Percentiles rank a stretch among this genome's conserved stretches.
phyloP scores from a whole-genome alignment of 2,888 invertebrate species.

The Apotomis betuletana region DNA sequence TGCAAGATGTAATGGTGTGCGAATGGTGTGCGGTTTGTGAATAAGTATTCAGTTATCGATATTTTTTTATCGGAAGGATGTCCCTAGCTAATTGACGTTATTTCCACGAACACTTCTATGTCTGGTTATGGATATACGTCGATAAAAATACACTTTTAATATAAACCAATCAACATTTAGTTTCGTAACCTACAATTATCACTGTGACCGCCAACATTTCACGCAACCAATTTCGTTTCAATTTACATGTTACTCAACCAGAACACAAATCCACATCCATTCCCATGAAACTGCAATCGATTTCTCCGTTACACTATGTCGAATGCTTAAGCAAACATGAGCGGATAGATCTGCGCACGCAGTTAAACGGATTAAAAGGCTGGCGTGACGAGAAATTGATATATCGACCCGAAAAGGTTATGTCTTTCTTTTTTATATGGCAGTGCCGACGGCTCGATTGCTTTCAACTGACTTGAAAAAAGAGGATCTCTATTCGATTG shows the following conservation, averaged over 20 bases:
- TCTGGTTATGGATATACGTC: too few relatives aligned
- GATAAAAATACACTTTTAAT: too few relatives aligned
- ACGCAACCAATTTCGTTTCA: not conserved
- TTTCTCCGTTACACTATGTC: slow-evolving; percentile 74
- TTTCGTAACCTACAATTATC: not conserved
- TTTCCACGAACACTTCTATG: too few relatives aligned
- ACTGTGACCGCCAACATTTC: not conserved
- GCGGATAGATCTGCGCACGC: slow-evolving; percentile 52
- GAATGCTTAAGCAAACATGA: slow-evolving; percentile 78
- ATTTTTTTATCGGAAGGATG: too few relatives aligned
- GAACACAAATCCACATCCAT: slow-evolving; percentile 3
- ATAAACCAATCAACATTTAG: too few relatives aligned
- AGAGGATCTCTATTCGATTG: too few relatives aligned
- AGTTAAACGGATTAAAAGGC: slow-evolving; percentile 33
- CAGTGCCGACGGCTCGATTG: not conserved
- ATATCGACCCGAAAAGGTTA: slow-evolving; percentile 1
- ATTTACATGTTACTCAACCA: not conserved
- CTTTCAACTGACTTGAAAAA: too few relatives aligned
- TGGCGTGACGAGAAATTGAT: slow-evolving; percentile 18
- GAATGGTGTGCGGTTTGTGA: too few relatives aligned
- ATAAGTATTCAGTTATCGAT: too few relatives aligned
- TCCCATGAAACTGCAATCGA: slow-evolving; percentile 60
- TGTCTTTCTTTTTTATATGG: not conserved
- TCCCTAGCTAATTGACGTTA: too few relatives aligned
- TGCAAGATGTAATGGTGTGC: too few relatives aligned